Evolutionary conservation across 2,888 invertebrate species (phyloP), one percentile per base, ranked within the genome.

Genomic region (Endotricha flammealis): DNA sequence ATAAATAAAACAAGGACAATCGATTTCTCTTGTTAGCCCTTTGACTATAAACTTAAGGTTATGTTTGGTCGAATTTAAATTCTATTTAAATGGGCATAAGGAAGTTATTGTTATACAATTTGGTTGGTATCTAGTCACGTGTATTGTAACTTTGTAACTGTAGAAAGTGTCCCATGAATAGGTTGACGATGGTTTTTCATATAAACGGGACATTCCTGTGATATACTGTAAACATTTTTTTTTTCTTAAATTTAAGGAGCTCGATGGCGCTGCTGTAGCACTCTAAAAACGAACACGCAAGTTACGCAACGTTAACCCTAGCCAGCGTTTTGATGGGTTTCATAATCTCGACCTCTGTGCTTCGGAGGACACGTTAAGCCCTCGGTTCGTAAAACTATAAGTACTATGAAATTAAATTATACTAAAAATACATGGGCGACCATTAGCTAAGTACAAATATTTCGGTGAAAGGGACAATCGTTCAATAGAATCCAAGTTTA

Each of bases 121-220:
- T 67, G 57, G 62, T 65, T 57, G 68, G 65, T 72, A 71, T 69
- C 69, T 69, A 54, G 46, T 58, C 67, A 61, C 58, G 59, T 57
- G 58, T 61, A 60, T 65, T 59, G 57, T 52, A 53, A 55, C 39
- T 27, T 41, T 34, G 42, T 32, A 11, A 49, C 50, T 56, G 62
- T 77, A 78, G 77, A 80, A 78, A 79, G 80, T 80, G 79, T 78
- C 75, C 68, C 72, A 64, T 59, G 51, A 44, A 41, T 62, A 58
- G 57, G 58, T 66, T 62, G 62, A 44, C 67, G 46, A 58, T 45
- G 39, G 3, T 35, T 38, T 48, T 52, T 25, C 23, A 35, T 36
- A 13, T 8, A 14, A 14, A 7, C 9, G 2, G 14, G 14, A 29
- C 9, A 13, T 2, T n/a, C n/a, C n/a, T n/a, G n/a, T n/a, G n/a